Percentiles rank a stretch among this genome's conserved stretches.
Conservation (phyloP, 2,888 invertebrate species). For the Subacronicta megacephala region DNA sequence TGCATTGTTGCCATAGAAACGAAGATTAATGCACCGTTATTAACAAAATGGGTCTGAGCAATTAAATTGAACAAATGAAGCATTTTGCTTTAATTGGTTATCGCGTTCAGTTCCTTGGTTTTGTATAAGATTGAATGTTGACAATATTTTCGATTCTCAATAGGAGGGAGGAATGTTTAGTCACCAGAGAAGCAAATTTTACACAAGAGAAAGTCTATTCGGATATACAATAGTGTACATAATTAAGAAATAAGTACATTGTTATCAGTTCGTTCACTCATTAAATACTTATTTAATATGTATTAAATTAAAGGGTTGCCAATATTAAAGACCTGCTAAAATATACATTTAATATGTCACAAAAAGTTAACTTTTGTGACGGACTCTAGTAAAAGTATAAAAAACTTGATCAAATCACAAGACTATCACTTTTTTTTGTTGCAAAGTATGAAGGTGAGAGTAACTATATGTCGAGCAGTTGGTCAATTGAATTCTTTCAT, state of each 20-base stretch:
- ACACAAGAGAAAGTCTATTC: no score
- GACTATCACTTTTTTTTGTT: constrained; percentile 5
- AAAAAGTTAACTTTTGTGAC: no score
- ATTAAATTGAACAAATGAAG: constrained; percentile 49
- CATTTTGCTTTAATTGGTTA: constrained; percentile 42
- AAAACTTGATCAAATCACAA: no score
- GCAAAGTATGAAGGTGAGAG: constrained; percentile 6
- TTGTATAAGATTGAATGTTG: constrained; percentile 12
- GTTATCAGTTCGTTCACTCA: no score
- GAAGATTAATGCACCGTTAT: constrained; percentile 13
- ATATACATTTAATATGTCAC: no score
- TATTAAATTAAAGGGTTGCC: no score
- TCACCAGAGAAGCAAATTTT: no score
- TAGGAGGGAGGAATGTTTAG: neutral
- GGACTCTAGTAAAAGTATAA: no score
- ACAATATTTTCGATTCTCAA: neutral
- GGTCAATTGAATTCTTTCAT: constrained; percentile 2
- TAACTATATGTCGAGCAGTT: neutral
- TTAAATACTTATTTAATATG: no score
- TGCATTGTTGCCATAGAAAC: constrained; percentile 10
- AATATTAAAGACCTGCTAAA: no score
- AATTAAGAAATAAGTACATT: no score
- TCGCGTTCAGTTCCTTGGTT: constrained; percentile 10
- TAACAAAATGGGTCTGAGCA: constrained; percentile 32
- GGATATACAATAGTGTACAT: no score